Conservation (phyloP, 2,113 vertebrate species). For the crab-eating macaque (Macaca fascicularis) region DNA sequence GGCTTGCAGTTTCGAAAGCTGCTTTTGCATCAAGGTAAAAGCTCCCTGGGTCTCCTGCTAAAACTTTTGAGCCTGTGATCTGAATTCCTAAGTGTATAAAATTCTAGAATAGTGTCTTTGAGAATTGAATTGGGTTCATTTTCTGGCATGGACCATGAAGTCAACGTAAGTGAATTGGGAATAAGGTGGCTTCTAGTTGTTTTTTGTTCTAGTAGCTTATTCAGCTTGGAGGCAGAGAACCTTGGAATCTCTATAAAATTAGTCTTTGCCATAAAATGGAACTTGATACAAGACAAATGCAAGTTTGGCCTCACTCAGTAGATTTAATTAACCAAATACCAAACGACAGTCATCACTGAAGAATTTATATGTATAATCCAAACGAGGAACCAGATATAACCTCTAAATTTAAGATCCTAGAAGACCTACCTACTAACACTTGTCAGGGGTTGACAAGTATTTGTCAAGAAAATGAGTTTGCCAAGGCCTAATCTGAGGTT, state of each 20-base stretch:
- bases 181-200: not conserved
- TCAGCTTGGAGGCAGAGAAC: not conserved
- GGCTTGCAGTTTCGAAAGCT: not conserved
- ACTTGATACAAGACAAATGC: not conserved
- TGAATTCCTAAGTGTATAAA: not conserved
- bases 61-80: constrained; percentile 15
- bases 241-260: not conserved
- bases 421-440: too few relatives aligned
- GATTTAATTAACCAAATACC: not conserved
- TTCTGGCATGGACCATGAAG: not conserved
- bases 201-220: not conserved
- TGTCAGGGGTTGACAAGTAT: not conserved
- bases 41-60: not conserved
- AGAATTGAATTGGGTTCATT: constrained; percentile 23
- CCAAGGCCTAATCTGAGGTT: not conserved
- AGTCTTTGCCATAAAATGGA: not conserved
- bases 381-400: not conserved
- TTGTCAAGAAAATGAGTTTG: not conserved
- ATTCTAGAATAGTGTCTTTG: not conserved
- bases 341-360: not conserved
- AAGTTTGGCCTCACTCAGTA: not conserved
- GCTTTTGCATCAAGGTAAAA: not conserved
- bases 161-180: not conserved
- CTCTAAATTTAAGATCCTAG: not conserved
- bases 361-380: not conserved